Evolutionary conservation across 2,888 invertebrate species (phyloP), one percentile per base, ranked within the genome.

Genomic region (Gisinianus flammeolus): DNA sequence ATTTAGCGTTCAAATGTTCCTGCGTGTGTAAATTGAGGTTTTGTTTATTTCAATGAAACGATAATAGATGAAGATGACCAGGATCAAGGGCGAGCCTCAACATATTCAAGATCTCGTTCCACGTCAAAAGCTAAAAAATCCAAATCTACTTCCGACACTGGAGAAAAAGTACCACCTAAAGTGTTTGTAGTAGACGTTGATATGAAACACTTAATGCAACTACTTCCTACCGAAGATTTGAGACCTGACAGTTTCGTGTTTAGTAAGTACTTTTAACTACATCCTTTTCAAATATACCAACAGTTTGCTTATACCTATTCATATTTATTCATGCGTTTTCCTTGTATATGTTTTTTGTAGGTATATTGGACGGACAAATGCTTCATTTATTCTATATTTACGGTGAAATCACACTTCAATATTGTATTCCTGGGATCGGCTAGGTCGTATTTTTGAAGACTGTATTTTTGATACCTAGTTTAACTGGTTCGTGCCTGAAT

Each of bases 351-450:
- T 31, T 24, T 4, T 19, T 19, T 35, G 8, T 54, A 83, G 82
- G 82, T 69, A 26, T 83, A 2, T 44, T 79, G 31, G 75, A 80
- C 24, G 54, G 58, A 2, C 67, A 77, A 22, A 69, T 78, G 69
- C 75, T 81, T 19, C 83, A 83, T 70, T 73, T 81, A 26, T 78
- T 79, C 56, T 79, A 78, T 72, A 52, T 80, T 10, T 80, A 76
- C 44, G 81, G 83, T 1, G 83, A 83, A 3, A 79, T 80, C n/a
- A 79, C 74, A 22, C 72, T 83, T 5, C 83, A 83, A 31, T 83
- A 81, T 54, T 78, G 76, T 64, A 52, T 83, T 66, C 83, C 83
- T 0, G 79, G 66, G 35, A 66, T 75, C n/a, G 33, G 24, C 16
- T 69, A 44, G 22, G 26, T 8, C 35, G 12, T 35, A 12, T 8